phyloP scores from a whole-genome alignment of 1,140 invertebrate genomes.

The Heliconius melpomene region DNA sequence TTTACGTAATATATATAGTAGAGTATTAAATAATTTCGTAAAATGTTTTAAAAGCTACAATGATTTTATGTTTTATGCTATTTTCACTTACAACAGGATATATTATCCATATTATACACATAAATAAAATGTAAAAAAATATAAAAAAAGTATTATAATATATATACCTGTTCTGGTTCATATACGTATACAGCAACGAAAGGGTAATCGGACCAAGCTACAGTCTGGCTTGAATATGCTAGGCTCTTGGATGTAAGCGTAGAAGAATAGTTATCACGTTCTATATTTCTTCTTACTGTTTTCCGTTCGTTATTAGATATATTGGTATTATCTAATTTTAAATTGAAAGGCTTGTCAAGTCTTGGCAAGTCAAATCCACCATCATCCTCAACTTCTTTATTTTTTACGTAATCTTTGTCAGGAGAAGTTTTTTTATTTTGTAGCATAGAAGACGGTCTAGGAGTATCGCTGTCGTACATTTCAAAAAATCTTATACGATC shows the following conservation, averaged over 20 bases:
- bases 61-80: no score
- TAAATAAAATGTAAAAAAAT: no score
- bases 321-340: conserved; percentile 34
- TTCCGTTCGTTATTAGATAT: neutral
- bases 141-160: neutral
- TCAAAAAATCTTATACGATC: conserved; percentile 73
- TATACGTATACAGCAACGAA: conserved; percentile 68
- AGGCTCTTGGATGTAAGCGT: neutral
- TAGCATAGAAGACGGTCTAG: conserved; percentile 6
- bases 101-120: no score
- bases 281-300: neutral
- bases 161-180: conserved; percentile 56
- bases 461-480: conserved; percentile 64
- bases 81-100: no score
- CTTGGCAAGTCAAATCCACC: conserved; percentile 33
- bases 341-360: conserved; percentile 44
- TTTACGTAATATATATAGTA: neutral
- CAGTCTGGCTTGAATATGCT: conserved; percentile 13
- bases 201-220: conserved; percentile 61
- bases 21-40: neutral
- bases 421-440: conserved; percentile 1
- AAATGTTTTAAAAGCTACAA: no score
- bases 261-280: neutral
- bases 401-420: conserved; percentile 1
- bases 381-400: conserved; percentile 40